A percentile compares a stretch with the other conserved stretches of the same genome.
These are phyloP conservation scores for Apteryx owenii DNA, from an alignment of 2,113 vertebrate genomes.

Conservation along the genomic window DNA sequence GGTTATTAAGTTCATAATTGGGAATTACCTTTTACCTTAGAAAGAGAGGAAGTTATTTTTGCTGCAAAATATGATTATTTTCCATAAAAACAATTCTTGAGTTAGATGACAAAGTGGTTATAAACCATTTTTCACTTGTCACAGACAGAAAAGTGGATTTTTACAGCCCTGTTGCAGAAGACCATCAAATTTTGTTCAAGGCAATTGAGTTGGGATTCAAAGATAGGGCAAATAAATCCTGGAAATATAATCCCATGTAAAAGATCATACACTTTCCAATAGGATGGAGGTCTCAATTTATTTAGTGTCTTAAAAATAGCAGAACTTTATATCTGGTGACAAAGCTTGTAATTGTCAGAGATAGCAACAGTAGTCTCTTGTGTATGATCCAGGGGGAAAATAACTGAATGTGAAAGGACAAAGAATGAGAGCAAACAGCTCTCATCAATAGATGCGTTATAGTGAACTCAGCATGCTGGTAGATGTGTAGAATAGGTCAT, in stretches of 20 bases:
- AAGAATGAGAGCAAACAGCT: conserved; percentile 24
- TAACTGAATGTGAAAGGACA: conserved; percentile 28
- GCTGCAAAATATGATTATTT: conserved; percentile 54
- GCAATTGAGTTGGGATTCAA: not conserved
- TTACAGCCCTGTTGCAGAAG: conserved; percentile 6
- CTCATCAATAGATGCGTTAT: conserved; percentile 8
- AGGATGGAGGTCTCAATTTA: conserved; percentile 25
- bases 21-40: conserved; percentile 32
- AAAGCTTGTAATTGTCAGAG: conserved; percentile 36
- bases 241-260: conserved; percentile 3
- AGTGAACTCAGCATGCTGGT: not conserved
- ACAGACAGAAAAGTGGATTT: not conserved
- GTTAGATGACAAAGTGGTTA: conserved; percentile 18
- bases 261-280: conserved; percentile 1
- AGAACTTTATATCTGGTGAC: conserved; percentile 28
- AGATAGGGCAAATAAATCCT: conserved; percentile 30
- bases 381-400: not conserved
- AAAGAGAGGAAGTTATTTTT: conserved; percentile 58
- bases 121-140: conserved; percentile 45
- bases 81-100: conserved; percentile 36
- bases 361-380: not conserved
- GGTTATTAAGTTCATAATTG: conserved; percentile 49
- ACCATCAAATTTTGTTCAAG: conserved; percentile 25
- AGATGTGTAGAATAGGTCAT: not conserved
- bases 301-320: conserved; percentile 33